Evolutionary conservation across 2,888 invertebrate species (phyloP).

Genomic region (Coelogynopora nodosa): DNA sequence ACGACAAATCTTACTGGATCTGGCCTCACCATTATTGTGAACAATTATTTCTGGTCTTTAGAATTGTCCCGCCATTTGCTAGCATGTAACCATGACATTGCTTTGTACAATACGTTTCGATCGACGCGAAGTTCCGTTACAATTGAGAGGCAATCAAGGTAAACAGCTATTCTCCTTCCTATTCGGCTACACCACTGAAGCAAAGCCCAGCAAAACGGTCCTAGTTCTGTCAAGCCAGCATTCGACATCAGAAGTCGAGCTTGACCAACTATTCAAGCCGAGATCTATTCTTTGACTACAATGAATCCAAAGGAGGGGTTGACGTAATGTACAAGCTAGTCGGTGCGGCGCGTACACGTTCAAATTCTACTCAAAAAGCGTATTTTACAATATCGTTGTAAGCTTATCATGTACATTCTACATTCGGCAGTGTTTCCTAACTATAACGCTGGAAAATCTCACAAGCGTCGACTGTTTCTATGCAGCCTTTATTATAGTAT

Average conservation of each 20-base stretch:
- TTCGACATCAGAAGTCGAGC: neutral
- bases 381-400: neutral
- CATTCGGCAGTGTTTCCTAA: slow-evolving; percentile 24
- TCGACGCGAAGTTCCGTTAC: slow-evolving; percentile 9
- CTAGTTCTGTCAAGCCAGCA: slow-evolving; percentile 14
- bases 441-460: neutral
- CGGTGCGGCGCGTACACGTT: neutral
- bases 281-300: neutral
- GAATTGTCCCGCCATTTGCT: slow-evolving; percentile 6
- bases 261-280: neutral
- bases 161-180: neutral
- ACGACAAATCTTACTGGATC: neutral
- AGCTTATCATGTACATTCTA: neutral
- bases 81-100: neutral
- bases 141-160: slow-evolving; percentile 7
- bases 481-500: neutral
- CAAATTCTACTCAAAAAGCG: neutral
- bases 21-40: neutral
- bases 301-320: slow-evolving; percentile 3
- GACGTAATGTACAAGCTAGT: neutral
- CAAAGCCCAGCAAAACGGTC: neutral
- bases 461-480: slow-evolving; percentile 21
- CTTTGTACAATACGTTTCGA: neutral
- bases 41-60: slow-evolving; percentile 29
- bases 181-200: slow-evolving; percentile 7